Evolutionary conservation across 1,140 invertebrate species (phyloP), one percentile per base, ranked within the genome.

Genomic region (Augochlora pura): DNA sequence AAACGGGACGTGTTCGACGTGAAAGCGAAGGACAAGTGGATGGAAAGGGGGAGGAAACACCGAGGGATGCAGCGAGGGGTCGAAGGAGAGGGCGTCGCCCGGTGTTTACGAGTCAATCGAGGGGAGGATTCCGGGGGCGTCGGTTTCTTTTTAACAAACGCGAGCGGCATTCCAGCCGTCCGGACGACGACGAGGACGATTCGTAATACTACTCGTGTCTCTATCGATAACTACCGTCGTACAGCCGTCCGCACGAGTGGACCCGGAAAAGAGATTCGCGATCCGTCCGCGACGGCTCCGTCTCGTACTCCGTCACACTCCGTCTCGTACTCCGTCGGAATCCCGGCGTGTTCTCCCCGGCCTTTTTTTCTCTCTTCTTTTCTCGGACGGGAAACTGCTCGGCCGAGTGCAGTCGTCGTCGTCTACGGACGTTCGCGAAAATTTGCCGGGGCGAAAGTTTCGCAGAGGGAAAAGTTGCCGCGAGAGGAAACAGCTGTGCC

Each of bases 31-130:
- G 7, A 27, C n/a, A 39, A 38, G 38, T 38, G 32, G 18, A 14
- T 10, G 18, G 16, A 25, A 39, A 2, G 65, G 7, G 23, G 1
- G 7, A 23, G 8, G 42, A n/a, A 32, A 32, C 32, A 32, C 1
- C 32, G 32, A 32, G 32, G 32, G 32, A 32, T 32, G 32, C 32
- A 2, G 32, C 32, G 32, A 32, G 32, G 32, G 32, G 32, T 4
- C 32, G 32, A 32, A 4, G 32, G 4, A 32, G 32, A n/a, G 66
- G 46, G 46, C 10, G 21, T 5, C 3, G 21, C 32, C 5, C 21
- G 18, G 39, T 71, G 75, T 77, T 77, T 62, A 59, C 66, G 75
- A 52, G 57, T 62, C 54, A 49, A 77, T 69, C 39, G 65, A n/a
- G 0, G 54, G 63, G 16, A 32, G 54, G 60, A 60, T 32, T 12